A percentile compares a stretch with the other conserved stretches of the same genome.
phyloP scores from a whole-genome alignment of 2,888 invertebrate genomes.

The Rotaria macrura region DNA sequence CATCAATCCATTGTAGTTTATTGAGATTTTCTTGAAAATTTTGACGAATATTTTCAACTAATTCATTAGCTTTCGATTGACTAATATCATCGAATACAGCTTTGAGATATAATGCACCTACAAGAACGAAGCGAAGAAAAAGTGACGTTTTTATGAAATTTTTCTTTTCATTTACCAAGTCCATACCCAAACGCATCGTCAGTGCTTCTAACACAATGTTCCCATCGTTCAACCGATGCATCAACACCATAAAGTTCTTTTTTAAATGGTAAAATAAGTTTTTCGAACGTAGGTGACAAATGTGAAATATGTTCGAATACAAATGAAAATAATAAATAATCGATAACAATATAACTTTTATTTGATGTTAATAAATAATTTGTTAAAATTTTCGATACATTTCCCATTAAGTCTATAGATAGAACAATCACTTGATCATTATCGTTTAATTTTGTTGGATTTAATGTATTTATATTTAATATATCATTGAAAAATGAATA shows the following conservation, averaged over 20 bases:
- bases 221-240: constrained; percentile 23
- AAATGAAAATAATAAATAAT: not conserved
- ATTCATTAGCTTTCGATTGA: constrained; percentile 64
- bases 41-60: constrained; percentile 73
- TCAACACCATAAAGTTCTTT: not conserved
- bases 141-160: no score
- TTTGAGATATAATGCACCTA: not conserved
- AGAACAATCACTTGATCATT: constrained; percentile 27
- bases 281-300: not conserved
- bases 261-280: not conserved
- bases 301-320: not conserved
- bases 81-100: constrained; percentile 59
- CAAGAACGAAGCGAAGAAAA: no score
- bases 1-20: constrained; percentile 86
- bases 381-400: not conserved
- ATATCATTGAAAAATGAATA: constrained; percentile 24
- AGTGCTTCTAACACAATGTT: constrained; percentile 22
- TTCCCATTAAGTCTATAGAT: not conserved
- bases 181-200: constrained; percentile 26
- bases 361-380: not conserved
- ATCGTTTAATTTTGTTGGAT: not conserved
- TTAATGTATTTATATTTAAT: not conserved
- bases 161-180: no score
- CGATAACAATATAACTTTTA: not conserved
- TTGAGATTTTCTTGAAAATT: constrained; percentile 74